Base-by-base conservation (phyloP, 2,888 invertebrate genomes). In the Sesamia inferens region DNA sequence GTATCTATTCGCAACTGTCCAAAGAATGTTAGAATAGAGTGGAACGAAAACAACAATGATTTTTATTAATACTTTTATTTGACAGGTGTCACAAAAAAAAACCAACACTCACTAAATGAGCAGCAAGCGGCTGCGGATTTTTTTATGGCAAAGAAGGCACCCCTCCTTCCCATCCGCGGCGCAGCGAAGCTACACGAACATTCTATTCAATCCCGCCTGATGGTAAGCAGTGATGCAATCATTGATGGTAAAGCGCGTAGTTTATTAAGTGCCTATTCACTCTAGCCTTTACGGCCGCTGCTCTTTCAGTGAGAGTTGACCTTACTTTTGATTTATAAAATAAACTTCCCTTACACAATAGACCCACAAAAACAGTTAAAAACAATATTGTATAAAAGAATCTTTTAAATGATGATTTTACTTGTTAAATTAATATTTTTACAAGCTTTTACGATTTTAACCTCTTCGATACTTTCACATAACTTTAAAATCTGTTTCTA, bases 1-100 rank as follows among this genome's bases (percentile, higher is more conserved):
- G 44, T 44, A 13, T 44, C 16, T 48, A 19, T 51, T 51, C 10
- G 10, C 19, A 51, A 51, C 19, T 51, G 19, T n/a, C 51, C 51
- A 51, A 51, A 51, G 19, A n/a, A 51, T 10, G 51, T 51, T n/a
- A 8, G 19, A 51, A 19, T 31, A 3, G 22, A 42, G 8, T 14
- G 3, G 0, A 54, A 76, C 62, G 55, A 66, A 79, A 62, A 81
- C 58, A 57, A 65, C 5, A 42, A 2, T 48, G 13, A 68, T 71
- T 65, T 68, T 58, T 68, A 24, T 54, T 54, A 31, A 70, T 78
- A 68, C 48, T 78, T 82, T 83, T 78, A 78, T 70, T 82, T 39
- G 62, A 63, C 67, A 57, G 0, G 16, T 44, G 74, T 68, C 79
- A 79, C 70, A 83, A 39, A 39, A 39, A 39, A 39, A 39, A 39